Base-by-base conservation (phyloP, 2,888 invertebrate species). In the Leucophenga montana region DNA sequence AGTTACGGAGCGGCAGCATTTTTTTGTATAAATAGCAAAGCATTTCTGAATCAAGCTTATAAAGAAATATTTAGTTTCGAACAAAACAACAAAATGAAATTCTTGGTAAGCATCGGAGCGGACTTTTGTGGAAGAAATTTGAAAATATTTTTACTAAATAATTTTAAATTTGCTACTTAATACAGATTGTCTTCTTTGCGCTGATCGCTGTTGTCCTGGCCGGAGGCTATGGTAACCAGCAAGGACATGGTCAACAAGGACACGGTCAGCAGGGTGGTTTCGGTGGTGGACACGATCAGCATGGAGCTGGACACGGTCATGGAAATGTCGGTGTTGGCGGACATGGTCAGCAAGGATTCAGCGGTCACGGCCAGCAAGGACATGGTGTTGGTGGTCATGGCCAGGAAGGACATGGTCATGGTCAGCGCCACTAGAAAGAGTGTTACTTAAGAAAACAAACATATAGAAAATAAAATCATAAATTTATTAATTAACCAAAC, bases 21-120 rank as follows among this genome's bases (percentile, higher is more conserved):
- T n/a, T n/a, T n/a, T n/a, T n/a, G n/a, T n/a, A n/a, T n/a, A n/a
- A n/a, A n/a, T n/a, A n/a, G n/a, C n/a, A n/a, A n/a, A n/a, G n/a
- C n/a, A 44, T 46, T 46, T 46, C 14, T 3, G 46, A 46, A 46
- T 46, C n/a, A 13, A 46, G 6, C n/a, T 46, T 46, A 46, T 13
- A 46, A 46, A 46, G 3, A 13, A 46, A 14, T 4, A 6, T 14
- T 46, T 46, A 46, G 2, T 31, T 59, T 8, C 8, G 11, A 27
- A 33, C 16, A 64, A 9, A 8, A 44, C 39, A 64, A 16, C 16
- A 64, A 64, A 13, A 64, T 64, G 64, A 64, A 64, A 48, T 64
- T 64, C 64, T 64, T 64, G 20, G 64, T 64, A 13, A 64, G 64
- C 16, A 0, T 11, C 39, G 3, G 9, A 48, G n/a, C n/a, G n/a